phyloP scores from a whole-genome alignment of 1,140 invertebrate species.

The Pogonognathellus flavescens region DNA sequence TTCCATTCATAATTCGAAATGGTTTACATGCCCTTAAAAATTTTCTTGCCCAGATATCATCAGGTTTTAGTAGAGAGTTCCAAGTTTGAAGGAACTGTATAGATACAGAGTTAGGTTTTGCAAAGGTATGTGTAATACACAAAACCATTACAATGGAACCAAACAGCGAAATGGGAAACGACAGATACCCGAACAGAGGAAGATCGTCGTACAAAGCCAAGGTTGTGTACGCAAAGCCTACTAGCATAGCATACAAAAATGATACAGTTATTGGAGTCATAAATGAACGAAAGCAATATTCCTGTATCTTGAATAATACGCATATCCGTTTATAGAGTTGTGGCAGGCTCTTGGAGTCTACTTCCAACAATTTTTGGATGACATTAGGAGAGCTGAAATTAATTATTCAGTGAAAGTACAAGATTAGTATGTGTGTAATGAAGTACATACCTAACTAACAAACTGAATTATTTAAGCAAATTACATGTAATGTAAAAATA shows the following conservation, averaged over 20 bases:
- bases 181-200: neutral
- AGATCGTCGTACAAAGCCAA: neutral
- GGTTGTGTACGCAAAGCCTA: neutral
- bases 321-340: neutral
- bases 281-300: constrained; percentile 7
- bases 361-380: neutral
- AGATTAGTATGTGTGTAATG: neutral
- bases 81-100: neutral
- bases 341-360: neutral
- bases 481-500: neutral
- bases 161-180: neutral
- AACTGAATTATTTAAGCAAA: neutral
- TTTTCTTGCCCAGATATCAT: neutral
- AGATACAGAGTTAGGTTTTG: neutral
- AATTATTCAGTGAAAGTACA: neutral
- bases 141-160: neutral
- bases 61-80: neutral
- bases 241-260: neutral
- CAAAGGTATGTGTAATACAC: neutral
- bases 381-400: neutral
- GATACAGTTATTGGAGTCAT: neutral
- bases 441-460: neutral
- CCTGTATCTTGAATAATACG: neutral
- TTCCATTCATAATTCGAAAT: constrained; percentile 13
- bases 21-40: neutral